Evolutionary conservation across 2,888 invertebrate genomes (phyloP), one percentile per base, ranked within the genome.

Genomic region (Acleris literana): DNA sequence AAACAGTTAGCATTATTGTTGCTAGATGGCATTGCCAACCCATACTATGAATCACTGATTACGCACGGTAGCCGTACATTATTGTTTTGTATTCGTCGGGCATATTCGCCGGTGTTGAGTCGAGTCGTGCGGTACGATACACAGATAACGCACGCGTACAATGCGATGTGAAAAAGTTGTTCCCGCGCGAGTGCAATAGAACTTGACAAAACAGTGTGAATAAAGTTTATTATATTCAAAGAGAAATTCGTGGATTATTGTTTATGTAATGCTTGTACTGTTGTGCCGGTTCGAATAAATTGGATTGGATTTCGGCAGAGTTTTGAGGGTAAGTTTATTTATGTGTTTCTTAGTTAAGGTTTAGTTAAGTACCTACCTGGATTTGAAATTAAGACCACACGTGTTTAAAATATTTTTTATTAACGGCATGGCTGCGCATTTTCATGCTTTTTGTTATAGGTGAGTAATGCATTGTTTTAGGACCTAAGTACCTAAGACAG

Each of bases 11-110:
- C 52, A 62, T 66, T 61, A 16, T 53, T 66, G 17, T 4, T 17
- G 33, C 46, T n/a, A 66, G 66, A 62, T 83, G 82, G 72, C 79
- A 69, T 66, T 71, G 43, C 16, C 16, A 46, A 57, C 52, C 52
- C 56, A 44, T 33, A 39, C 13, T 56, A 61, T 66, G 61, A 68
- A 46, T 39, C 54, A 57, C 64, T 54, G 56, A 18, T 39, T 58
- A 49, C 44, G 25, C 58, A 18, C 68, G 56, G 68, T 75, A 71
- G 68, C 63, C 69, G 62, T 66, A 72, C 49, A 58, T 62, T 66
- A 57, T 58, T 79, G 77, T 86, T 91, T 90, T 86, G 90, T 91
- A 92, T 92, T 90, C 90, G 76, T 75, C 70, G 78, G 83, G 79
- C 87, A 88, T 90, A 87, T 84, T 77, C 80, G 83, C 72, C 72